Percentiles rank a stretch among this genome's conserved stretches.
Conservation (phyloP, 2,888 invertebrate genomes). For the Noctua pronuba region DNA sequence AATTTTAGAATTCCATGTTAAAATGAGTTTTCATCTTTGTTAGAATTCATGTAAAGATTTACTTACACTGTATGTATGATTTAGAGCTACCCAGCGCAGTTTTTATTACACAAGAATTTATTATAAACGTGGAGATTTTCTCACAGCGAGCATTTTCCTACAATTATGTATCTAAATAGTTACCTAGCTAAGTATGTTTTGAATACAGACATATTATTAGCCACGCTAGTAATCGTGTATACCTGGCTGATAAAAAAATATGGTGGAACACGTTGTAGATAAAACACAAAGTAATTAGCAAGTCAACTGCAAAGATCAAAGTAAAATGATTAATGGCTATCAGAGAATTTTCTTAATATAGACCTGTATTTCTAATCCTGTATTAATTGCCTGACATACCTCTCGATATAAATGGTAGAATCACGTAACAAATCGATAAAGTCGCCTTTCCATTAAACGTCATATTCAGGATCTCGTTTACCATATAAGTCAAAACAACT, state of each 20-base stretch:
- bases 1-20: conserved; percentile 15
- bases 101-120: conserved; percentile 43
- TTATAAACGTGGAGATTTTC: conserved; percentile 50
- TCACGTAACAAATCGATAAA: conserved; percentile 31
- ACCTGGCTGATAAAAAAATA: conserved; percentile 25
- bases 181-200: conserved; percentile 30
- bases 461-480: conserved; percentile 7
- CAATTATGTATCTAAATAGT: conserved; percentile 37
- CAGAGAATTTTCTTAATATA: conserved; percentile 15
- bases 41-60: not conserved
- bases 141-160: conserved; percentile 48
- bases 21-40: not conserved
- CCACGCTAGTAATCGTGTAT: conserved; percentile 21
- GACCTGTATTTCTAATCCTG: conserved; percentile 17
- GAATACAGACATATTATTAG: conserved; percentile 49
- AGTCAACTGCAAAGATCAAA: conserved; percentile 9
- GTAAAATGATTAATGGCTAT: not conserved
- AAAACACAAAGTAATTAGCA: conserved; percentile 26
- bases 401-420: conserved; percentile 24
- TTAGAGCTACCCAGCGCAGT: not conserved
- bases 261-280: conserved; percentile 13
- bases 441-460: conserved; percentile 20
- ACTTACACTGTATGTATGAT: conserved; percentile 1
- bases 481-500: conserved; percentile 49
- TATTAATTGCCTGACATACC: conserved; percentile 21